Conservation (phyloP, 2,113 vertebrate genomes). For the Eulemur macaco region DNA sequence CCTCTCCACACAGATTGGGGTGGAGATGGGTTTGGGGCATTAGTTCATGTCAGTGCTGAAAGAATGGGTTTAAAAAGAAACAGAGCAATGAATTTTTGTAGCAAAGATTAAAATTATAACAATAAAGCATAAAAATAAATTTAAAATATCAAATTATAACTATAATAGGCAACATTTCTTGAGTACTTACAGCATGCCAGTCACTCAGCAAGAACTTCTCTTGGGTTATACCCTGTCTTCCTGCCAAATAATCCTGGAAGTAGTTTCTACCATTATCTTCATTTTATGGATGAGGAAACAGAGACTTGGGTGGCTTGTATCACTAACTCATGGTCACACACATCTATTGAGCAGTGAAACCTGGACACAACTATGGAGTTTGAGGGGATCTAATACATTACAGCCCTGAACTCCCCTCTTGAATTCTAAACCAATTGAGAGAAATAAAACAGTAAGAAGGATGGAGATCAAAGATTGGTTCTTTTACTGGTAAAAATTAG, state of each 20-base stretch:
- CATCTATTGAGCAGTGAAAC: not conserved
- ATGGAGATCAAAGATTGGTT: not conserved
- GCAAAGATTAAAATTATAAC: not conserved
- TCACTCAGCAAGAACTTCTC: not conserved
- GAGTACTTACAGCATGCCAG: not conserved
- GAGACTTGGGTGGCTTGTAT: not conserved
- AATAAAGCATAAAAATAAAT: not conserved
- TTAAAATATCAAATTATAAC: not conserved
- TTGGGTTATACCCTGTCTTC: not conserved
- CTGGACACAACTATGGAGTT: not conserved
- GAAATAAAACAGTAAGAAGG: not conserved
- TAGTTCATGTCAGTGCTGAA: not conserved
- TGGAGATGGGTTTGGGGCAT: not conserved
- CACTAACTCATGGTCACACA: not conserved
- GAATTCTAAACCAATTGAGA: not conserved
- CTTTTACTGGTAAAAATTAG: not conserved
- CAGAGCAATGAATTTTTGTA: not conserved
- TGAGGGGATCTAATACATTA: not conserved
- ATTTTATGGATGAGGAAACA: slow-evolving; percentile 12
- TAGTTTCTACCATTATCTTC: not conserved
- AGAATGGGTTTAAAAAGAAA: not conserved
- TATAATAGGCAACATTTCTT: not conserved
- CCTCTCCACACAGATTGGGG: not conserved
- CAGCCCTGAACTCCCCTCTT: not conserved
- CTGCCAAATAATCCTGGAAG: not conserved